Base-by-base conservation (phyloP, 2,113 vertebrate genomes). In the Sorex fumeus region DNA sequence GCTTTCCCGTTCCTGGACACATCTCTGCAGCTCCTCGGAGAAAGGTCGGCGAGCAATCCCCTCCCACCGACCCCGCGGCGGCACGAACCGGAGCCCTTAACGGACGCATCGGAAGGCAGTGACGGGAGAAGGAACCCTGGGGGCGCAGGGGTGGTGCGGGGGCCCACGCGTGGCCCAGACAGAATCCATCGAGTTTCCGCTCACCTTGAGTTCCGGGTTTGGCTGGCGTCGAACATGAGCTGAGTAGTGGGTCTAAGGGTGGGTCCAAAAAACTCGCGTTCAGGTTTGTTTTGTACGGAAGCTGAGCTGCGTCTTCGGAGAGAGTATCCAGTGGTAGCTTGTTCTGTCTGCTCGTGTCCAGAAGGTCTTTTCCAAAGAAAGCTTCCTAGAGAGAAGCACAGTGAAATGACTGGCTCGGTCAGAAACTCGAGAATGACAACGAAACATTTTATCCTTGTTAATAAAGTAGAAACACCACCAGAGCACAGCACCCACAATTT, bases 351-450 rank as follows among this genome's bases (percentile, higher is more conserved):
- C 99, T 99, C 81, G 98, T 98, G 93, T 99, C 98, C 79, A 99
- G 97, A 67, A 99, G 98, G 84, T 99, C 98, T 93, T 99, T 99
- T 87, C 99, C 99, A 94, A 99, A 99, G 96, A 99, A 99, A 36
- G 99, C 99, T 66, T 99, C 99, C 99, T 91, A 62, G 91, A 69
- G 28, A 81, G 50, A 83, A 95, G 47, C 92, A 96, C 36, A 96
- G n/a, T 11, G 88, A 74, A 87, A 79, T 34, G 13, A 90, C 0
- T 21, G 77, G 16, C 6, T 78, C 69, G 72, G 75, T 81, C 36
- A 75, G 25, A 50, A 82, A 93, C 57, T 85, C 50, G 72, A 77
- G 43, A 67, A 67, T 13, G 16, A 28, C 12, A 50, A 25, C 1
- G 76, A 21, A n/a, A 67, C n/a, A 72, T 21, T 66, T 57, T 82